phyloP scores from a whole-genome alignment of 1,140 invertebrate species.

The Drosophila parabipectinata region DNA sequence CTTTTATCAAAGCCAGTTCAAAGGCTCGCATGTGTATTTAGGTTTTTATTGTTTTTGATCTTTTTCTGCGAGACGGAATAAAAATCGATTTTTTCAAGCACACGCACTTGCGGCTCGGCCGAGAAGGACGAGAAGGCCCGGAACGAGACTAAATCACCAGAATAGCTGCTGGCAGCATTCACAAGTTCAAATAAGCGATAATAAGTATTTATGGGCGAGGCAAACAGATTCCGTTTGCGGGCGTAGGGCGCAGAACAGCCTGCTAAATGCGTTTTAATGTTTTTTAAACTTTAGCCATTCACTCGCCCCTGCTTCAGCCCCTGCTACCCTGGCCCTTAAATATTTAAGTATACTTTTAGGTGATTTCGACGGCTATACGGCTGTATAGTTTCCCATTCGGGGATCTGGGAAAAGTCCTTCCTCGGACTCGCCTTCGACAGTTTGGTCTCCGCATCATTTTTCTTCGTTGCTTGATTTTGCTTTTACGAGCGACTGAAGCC shows the following conservation, averaged over 20 bases:
- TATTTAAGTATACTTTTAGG: conserved; percentile 76
- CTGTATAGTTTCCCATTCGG: conserved; percentile 32
- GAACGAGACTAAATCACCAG: conserved; percentile 74
- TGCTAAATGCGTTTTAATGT: conserved; percentile 81
- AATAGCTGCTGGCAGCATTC: conserved; percentile 54
- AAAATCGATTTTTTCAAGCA: conserved; percentile 66
- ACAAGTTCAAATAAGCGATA: conserved; percentile 82
- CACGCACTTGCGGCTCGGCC: conserved; percentile 15
- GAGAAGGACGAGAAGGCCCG: conserved; percentile 40
- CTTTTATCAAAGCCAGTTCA: conserved; percentile 80
- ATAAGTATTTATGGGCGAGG: conserved; percentile 78
- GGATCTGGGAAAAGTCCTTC: background rate
- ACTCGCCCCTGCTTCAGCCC: background rate
- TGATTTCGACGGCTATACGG: conserved; percentile 43
- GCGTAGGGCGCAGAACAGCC: conserved; percentile 39
- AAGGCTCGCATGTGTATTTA: conserved; percentile 81
- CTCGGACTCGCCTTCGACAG: conserved; percentile 35
- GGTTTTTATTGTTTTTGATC: conserved; percentile 82
- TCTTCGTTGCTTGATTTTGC: conserved; percentile 75
- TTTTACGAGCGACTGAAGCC: conserved; percentile 82
- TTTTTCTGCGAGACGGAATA: conserved; percentile 57
- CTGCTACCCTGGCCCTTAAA: conserved; percentile 46
- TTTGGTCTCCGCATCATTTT: conserved; percentile 76
- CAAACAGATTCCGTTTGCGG: conserved; percentile 36
- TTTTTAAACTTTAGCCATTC: conserved; percentile 50